Base-by-base conservation (phyloP, 2,113 vertebrate species). In the Mormyrus iriodes region DNA sequence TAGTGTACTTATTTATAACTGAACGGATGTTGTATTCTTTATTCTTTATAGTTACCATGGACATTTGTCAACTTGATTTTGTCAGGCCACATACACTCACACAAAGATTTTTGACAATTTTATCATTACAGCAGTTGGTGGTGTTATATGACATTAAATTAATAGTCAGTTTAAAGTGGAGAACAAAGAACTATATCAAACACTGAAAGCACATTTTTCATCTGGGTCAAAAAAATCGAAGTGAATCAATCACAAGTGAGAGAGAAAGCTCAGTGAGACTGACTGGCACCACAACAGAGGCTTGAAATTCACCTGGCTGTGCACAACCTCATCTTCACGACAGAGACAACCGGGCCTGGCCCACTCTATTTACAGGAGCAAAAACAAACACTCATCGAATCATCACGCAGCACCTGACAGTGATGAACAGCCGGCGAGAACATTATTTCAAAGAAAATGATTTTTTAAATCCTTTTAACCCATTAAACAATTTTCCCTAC, bases 151-250 rank as follows among this genome's bases (percentile, higher is more conserved):
- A 73, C 90, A 88, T 87, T 44, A 52, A 73, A 88, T 90, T 90
- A 90, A 88, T 90, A 88, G 55, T 69, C 76, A 90, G 55, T 76
- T 85, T 90, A 84, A 88, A 90, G 87, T 69, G 35, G 46, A 85
- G 51, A 35, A 65, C 39, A 73, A 85, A 69, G 87, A 90, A 86
- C 58, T 88, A 88, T 53, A 88, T 90, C 46, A 90, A 90, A 88
- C 82, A 88, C 55, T 58, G 39, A 53, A 90, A 86, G 83, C 87
- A 85, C 90, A 88, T 90, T 90, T 90, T 88, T 90, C 89, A 88
- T 90, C 90, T 88, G 79, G 79, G 79, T 61, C 79, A 53, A 69
- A 87, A 53, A 90, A 90, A 88, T 88, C 90, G 85, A 88, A 88
- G 58, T 52, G 79, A 85, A 90, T 90, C 90, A 90, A 84, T 90